A percentile compares a stretch with the other conserved stretches of the same genome.
phyloP scores from a whole-genome alignment of 1,140 invertebrate genomes.

The Drosophila ananassae region DNA sequence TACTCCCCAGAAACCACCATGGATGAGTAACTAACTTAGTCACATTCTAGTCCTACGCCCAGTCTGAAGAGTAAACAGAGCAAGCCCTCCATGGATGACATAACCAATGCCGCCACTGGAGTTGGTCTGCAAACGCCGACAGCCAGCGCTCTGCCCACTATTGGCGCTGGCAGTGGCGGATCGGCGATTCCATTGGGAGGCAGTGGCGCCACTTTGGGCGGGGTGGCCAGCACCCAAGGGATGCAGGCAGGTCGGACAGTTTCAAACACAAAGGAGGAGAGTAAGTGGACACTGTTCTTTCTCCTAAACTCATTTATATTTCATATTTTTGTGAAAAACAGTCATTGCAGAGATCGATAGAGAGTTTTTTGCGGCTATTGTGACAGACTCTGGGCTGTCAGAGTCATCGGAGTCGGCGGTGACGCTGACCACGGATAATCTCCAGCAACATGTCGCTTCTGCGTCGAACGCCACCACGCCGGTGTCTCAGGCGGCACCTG shows the following conservation, averaged over 20 bases:
- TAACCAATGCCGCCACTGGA: constrained; percentile 74
- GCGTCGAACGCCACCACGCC: constrained; percentile 53
- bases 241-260: constrained; percentile 67
- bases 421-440: constrained; percentile 73
- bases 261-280: constrained; percentile 86
- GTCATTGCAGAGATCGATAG: constrained; percentile 84
- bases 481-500: constrained; percentile 40
- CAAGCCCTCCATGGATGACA: constrained; percentile 79
- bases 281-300: constrained; percentile 69
- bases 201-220: constrained; percentile 80
- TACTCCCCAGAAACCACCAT: too few species aligned
- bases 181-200: constrained; percentile 73
- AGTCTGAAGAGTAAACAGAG: constrained; percentile 87
- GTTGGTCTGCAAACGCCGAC: constrained; percentile 83
- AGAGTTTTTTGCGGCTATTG: constrained; percentile 75
- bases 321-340: too few species aligned
- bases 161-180: constrained; percentile 63
- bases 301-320: too few species aligned
- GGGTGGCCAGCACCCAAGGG: constrained; percentile 57
- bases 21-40: constrained; percentile 4
- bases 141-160: constrained; percentile 62
- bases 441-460: constrained; percentile 58
- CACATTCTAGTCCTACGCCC: constrained; percentile 87
- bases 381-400: constrained; percentile 81
- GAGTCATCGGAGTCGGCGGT: constrained; percentile 81